phyloP scores from a whole-genome alignment of 37 sponge, comb jelly and placozoan genomes.

The Axinella damicornis region DNA sequence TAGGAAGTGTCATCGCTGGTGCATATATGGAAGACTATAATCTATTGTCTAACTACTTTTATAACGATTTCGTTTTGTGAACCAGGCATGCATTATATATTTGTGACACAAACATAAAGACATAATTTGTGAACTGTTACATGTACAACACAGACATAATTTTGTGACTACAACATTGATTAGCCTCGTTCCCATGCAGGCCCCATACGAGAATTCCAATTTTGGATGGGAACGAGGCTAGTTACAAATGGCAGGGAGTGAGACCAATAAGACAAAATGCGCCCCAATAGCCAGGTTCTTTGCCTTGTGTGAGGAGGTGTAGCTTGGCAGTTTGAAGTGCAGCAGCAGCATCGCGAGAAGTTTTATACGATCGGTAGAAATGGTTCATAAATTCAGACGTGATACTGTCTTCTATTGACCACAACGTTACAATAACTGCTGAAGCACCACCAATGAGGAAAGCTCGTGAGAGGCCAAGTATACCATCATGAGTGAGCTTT shows the following conservation, averaged over 20 bases:
- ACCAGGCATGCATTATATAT: too few species aligned
- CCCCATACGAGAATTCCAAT: too few species aligned
- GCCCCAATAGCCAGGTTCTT: slow-evolving; percentile 15
- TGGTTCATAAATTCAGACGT: slow-evolving; percentile 14
- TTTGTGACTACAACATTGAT: too few species aligned
- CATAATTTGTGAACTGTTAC: too few species aligned
- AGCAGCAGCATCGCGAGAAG: slow-evolving; percentile 19
- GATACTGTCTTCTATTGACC: slow-evolving; percentile 17
- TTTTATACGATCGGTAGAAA: slow-evolving; percentile 1
- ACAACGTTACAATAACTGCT: slow-evolving; percentile 21
- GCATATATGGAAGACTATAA: too few species aligned
- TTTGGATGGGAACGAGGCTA: too few species aligned
- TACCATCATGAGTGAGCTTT: slow-evolving; percentile 30
- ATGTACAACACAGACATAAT: too few species aligned
- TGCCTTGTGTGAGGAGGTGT: neutral
- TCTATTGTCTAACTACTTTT: too few species aligned
- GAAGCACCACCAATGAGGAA: slow-evolving; percentile 18
- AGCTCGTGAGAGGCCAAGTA: slow-evolving; percentile 26
- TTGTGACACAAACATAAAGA: too few species aligned
- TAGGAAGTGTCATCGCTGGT: too few species aligned
- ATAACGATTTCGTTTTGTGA: too few species aligned
- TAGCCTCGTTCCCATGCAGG: too few species aligned
- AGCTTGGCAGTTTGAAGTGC: slow-evolving; percentile 12
- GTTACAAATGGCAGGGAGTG: neutral
- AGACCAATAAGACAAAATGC: slow-evolving; percentile 25